phyloP scores from a whole-genome alignment of 35 echinoderm and acorn worm species.

The Eucidaris tribuloides region DNA sequence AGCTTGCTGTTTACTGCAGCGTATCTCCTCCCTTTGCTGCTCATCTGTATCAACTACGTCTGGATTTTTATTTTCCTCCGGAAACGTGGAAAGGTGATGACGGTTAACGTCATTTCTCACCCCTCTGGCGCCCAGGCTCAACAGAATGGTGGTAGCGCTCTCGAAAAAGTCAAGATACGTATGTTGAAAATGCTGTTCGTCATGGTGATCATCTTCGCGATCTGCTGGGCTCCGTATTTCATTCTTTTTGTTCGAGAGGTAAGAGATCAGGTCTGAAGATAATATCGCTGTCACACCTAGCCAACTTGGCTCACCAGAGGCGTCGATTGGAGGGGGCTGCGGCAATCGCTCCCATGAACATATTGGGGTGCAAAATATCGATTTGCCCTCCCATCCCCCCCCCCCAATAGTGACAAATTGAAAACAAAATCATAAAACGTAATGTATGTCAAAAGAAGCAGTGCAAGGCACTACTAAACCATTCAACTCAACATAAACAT shows the following conservation, averaged over 20 bases:
- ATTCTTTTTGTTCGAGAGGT: constrained; percentile 63
- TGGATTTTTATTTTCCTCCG: constrained; percentile 2
- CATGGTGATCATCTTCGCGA: constrained; percentile 22
- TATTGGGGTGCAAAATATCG: no score
- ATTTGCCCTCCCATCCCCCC: no score
- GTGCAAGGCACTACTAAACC: no score
- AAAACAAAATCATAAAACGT: no score
- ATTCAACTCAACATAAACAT: no score
- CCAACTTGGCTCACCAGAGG: no score
- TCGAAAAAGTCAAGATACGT: not conserved
- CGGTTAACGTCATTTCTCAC: not conserved
- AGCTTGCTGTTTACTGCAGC: constrained; percentile 3
- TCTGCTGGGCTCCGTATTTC: constrained; percentile 57
- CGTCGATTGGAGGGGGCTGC: no score
- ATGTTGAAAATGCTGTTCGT: constrained; percentile 52
- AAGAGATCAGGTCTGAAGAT: not conserved
- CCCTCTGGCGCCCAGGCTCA: not conserved
- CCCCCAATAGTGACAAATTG: no score
- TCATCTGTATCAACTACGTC: constrained; percentile 40
- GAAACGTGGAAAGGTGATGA: constrained; percentile 3
- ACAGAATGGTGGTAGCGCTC: not conserved
- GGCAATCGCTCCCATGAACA: no score
- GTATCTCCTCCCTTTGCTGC: constrained; percentile 29
- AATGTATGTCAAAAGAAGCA: no score
- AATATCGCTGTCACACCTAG: no score